Base-by-base conservation (phyloP, 2,113 vertebrate species). In the zebrafish (Danio rerio) region DNA sequence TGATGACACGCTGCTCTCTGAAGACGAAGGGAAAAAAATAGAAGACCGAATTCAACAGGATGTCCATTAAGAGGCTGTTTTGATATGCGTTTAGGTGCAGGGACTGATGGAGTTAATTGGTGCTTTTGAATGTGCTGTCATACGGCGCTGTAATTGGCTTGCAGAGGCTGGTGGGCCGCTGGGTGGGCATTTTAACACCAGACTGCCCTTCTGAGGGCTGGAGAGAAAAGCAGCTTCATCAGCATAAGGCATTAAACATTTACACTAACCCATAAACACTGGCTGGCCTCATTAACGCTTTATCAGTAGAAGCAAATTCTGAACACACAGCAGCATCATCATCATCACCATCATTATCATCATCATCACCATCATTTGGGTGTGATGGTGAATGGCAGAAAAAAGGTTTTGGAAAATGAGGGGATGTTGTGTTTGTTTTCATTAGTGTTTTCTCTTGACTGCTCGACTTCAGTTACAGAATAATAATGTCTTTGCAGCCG, bases 201-300 rank as follows among this genome's bases (percentile, higher is more conserved):
- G 56, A 66, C 7, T 21, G 81, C 42, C 76, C 50, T 15, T 78
- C 53, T 53, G 16, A 49, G 70, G 62, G 43, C 20, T 43, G 5
- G 21, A 59, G 70, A 49, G 84, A 62, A 31, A 75, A 83, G 85
- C 63, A 68, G 63, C 80, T 85, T 92, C 86, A 91, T 92, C 89
- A 89, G 83, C 90, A 90, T 91, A 89, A 89, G 79, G 80, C 92
- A 94, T 94, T 92, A 94, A 94, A 94, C 91, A 93, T 94, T 94
- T 92, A 94, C 80, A 58, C 86, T 92, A 92, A 92, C 92, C 91
- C 91, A 93, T 91, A 92, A 93, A 91, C 81, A 65, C 79, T 86
- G 85, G 82, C 85, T 85, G 83, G 82, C 81, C 84, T 90, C 87
- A 88, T 87, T 86, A 87, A 84, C 59, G 86, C 75, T 70, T 31